A percentile compares a stretch with the other conserved stretches of the same genome.
Conservation (phyloP, 2,888 invertebrate genomes). For the Odontocolon sp. region DNA sequence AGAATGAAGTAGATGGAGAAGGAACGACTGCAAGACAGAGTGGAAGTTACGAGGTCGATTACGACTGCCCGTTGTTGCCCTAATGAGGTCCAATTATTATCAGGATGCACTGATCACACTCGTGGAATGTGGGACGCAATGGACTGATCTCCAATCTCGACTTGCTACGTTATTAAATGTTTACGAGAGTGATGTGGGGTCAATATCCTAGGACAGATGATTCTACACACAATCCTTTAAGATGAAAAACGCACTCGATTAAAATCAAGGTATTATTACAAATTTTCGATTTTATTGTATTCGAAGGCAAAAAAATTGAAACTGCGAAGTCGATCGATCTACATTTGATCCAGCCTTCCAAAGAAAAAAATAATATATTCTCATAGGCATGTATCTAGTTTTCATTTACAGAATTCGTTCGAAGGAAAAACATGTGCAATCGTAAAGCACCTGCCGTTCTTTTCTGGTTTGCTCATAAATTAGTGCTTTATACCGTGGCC, state of each 20-base stretch:
- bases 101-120: conserved; percentile 70
- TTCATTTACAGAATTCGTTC: too few species aligned
- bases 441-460: conserved; percentile 42
- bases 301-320: too few species aligned
- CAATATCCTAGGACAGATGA: conserved; percentile 68
- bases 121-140: conserved; percentile 42
- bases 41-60: conserved; percentile 41
- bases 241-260: too few species aligned
- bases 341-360: too few species aligned
- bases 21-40: conserved; percentile 16
- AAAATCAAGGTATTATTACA: too few species aligned
- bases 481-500: conserved; percentile 45
- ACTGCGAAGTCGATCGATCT: too few species aligned
- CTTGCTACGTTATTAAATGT: conserved; percentile 68
- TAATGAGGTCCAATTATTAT: conserved; percentile 78
- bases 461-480: conserved; percentile 45
- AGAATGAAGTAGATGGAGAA: background rate
- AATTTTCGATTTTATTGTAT: too few species aligned
- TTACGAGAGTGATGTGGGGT: conserved; percentile 60
- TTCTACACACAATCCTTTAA: background rate
- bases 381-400: too few species aligned
- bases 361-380: too few species aligned
- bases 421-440: too few species aligned
- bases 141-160: conserved; percentile 68
- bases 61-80: conserved; percentile 72